These are phyloP conservation scores for Dinothrombium tinctorium DNA, from an alignment of 1,140 invertebrate species.

Conservation along the genomic window DNA sequence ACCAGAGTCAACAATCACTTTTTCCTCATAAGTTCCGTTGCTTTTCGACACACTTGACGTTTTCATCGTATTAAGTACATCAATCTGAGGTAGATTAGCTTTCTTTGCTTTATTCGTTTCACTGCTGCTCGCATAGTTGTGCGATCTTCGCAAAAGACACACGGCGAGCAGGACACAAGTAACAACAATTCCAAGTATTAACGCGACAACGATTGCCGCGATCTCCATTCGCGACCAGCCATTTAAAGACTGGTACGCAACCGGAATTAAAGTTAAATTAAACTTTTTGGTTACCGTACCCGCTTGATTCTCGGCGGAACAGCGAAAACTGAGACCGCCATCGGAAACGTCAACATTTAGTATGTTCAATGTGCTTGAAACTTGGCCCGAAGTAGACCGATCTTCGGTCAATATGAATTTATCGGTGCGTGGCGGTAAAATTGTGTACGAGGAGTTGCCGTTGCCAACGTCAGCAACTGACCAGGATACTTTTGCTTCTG, in stretches of 20 bases:
- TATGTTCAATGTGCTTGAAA: constrained; percentile 38
- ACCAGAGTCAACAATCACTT: constrained; percentile 12
- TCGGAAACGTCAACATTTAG: constrained; percentile 39
- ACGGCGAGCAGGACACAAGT: constrained; percentile 24
- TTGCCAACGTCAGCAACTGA: constrained; percentile 24
- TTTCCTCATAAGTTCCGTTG: constrained; percentile 13
- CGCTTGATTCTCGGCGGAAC: constrained; percentile 47
- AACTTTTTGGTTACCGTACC: constrained; percentile 42
- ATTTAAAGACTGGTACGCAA: constrained; percentile 17
- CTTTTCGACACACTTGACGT: constrained; percentile 4
- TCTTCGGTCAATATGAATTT: constrained; percentile 26
- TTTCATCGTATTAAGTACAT: constrained; percentile 9
- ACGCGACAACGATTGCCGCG: constrained; percentile 30
- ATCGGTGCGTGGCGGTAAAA: constrained; percentile 22
- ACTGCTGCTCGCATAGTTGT: constrained; percentile 4
- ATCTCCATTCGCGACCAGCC: constrained; percentile 21
- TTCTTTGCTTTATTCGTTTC: not conserved
- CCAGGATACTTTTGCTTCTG: constrained; percentile 13
- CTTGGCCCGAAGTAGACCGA: constrained; percentile 17
- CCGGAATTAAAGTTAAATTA: constrained; percentile 34
- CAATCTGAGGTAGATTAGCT: constrained; percentile 4
- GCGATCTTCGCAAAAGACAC: constrained; percentile 11
- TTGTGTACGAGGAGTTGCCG: not conserved
- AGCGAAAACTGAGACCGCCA: constrained; percentile 35
- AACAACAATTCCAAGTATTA: constrained; percentile 30